Evolutionary conservation across 2,888 invertebrate genomes (phyloP).

Genomic region (Hydroisotoma schaefferi): DNA sequence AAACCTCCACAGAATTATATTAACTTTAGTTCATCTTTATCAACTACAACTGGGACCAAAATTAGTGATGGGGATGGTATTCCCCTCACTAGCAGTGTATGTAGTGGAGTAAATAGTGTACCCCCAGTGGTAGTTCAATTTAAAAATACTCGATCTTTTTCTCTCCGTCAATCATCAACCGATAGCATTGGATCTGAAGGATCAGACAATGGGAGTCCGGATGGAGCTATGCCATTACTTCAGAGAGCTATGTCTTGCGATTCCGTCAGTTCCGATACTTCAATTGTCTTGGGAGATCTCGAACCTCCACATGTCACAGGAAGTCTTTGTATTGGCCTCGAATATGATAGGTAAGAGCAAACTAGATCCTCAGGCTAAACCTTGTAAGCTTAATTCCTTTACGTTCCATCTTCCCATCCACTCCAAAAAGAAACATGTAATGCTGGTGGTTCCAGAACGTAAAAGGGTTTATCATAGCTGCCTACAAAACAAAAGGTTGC

Average conservation of each 20-base stretch:
- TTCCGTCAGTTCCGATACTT: conserved; percentile 75
- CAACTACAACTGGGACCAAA: not conserved
- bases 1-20: not conserved
- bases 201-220: conserved; percentile 44
- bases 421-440: too few relatives aligned
- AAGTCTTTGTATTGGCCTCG: conserved; percentile 70
- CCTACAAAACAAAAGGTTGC: too few relatives aligned
- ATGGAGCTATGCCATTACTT: conserved; percentile 52
- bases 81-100: not conserved
- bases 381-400: too few relatives aligned
- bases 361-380: too few relatives aligned
- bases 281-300: conserved; percentile 66
- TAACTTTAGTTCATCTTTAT: not conserved
- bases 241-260: conserved; percentile 72
- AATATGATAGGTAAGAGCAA: conserved; percentile 77
- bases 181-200: conserved; percentile 44
- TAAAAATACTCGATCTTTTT: conserved; percentile 42
- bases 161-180: conserved; percentile 45
- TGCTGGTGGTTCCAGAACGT: too few relatives aligned
- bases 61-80: too few relatives aligned
- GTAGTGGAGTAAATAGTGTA: conserved; percentile 1
- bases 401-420: too few relatives aligned
- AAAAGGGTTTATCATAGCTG: too few relatives aligned
- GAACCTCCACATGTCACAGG: conserved; percentile 68
- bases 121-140: conserved; percentile 27